Percentiles rank a stretch among this genome's conserved stretches.
Evolutionary conservation across 2,888 invertebrate species (phyloP).

Genomic region (Crossocerus cetratus): DNA sequence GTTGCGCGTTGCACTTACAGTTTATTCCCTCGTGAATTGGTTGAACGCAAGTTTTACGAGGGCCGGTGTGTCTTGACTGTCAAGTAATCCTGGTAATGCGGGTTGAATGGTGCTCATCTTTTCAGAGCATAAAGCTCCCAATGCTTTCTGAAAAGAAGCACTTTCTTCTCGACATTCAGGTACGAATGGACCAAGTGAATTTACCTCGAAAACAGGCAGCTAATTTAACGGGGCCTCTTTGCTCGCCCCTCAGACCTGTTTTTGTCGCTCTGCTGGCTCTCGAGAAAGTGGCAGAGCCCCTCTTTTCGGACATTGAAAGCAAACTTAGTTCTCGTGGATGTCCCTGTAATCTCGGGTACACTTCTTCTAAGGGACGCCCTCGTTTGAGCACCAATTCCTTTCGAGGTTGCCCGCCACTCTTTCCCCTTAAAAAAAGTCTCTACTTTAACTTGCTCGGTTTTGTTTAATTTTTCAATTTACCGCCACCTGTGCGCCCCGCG

Average conservation of each 20-base stretch:
- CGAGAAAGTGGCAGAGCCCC: neutral
- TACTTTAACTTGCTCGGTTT: neutral
- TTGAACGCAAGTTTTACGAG: no score
- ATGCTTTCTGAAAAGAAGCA: slow-evolving; percentile 7
- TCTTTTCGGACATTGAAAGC: slow-evolving; percentile 4
- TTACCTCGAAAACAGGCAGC: slow-evolving; percentile 42
- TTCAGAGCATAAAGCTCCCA: neutral
- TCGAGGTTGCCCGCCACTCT: neutral
- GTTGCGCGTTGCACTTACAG: no score
- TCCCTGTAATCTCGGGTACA: slow-evolving; percentile 18
- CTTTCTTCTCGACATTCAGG: slow-evolving; percentile 7
- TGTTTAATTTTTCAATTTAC: slow-evolving; percentile 1
- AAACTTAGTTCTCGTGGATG: slow-evolving; percentile 18
- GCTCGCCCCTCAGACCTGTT: slow-evolving; percentile 35
- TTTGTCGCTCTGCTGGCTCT: slow-evolving; percentile 27
- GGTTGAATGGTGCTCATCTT: no score
- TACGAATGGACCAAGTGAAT: slow-evolving; percentile 36
- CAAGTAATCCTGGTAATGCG: no score
- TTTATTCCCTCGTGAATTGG: no score
- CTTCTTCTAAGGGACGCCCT: neutral
- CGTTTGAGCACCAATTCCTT: neutral
- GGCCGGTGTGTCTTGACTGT: no score
- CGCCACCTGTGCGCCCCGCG: no score
- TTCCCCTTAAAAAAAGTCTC: neutral
- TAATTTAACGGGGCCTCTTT: slow-evolving; percentile 50